Conservation (phyloP, 2,888 invertebrate genomes). For the Spialia ferax region DNA sequence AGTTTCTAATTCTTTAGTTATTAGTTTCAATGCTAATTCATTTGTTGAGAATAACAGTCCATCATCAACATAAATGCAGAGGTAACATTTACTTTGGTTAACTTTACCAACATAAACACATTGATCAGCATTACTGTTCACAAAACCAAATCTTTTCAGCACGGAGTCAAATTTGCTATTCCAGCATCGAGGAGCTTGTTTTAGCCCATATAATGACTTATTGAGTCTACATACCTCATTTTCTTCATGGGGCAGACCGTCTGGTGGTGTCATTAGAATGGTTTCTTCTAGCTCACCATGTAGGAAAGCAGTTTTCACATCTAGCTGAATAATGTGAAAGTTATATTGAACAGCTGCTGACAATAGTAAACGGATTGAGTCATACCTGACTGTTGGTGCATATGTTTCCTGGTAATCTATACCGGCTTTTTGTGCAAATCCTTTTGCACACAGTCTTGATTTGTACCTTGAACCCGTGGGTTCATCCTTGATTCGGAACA, state of each 20-base stretch:
- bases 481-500: constrained; percentile 46
- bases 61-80: constrained; percentile 43
- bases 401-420: constrained; percentile 44
- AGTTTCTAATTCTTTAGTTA: constrained; percentile 35
- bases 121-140: constrained; percentile 35
- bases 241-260: constrained; percentile 37
- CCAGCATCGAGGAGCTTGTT: constrained; percentile 12
- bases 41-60: constrained; percentile 40
- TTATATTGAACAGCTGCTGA: constrained; percentile 37
- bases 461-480: constrained; percentile 46
- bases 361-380: constrained; percentile 44
- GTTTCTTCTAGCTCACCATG: constrained; percentile 13
- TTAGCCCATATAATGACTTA: constrained; percentile 1
- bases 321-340: constrained; percentile 36
- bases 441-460: constrained; percentile 50
- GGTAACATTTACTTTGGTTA: constrained; percentile 34
- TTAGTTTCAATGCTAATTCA: background rate
- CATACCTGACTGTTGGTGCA: constrained; percentile 48
- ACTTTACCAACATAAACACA: constrained; percentile 45
- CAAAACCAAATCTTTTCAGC: background rate
- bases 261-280: constrained; percentile 41
- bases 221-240: constrained; percentile 45
- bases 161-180: background rate
- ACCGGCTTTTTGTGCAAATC: constrained; percentile 39
- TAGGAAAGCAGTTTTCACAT: constrained; percentile 42